Conservation (phyloP, 2,888 invertebrate genomes). For the Bellardia pandia region DNA sequence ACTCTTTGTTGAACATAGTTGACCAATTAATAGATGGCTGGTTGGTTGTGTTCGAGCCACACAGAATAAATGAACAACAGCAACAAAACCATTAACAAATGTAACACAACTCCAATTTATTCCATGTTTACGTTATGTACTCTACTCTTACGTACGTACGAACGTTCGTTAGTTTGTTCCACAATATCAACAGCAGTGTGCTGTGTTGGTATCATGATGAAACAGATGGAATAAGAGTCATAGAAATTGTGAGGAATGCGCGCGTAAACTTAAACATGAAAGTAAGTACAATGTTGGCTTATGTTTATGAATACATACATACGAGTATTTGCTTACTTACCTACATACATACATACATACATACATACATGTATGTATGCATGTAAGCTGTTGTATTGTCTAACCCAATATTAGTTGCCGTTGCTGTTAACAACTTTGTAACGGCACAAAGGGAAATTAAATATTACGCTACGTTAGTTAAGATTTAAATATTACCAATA, state of each 20-base stretch:
- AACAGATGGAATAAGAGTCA: slow-evolving; percentile 58
- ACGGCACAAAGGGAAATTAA: slow-evolving; percentile 73
- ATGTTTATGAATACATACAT: not conserved
- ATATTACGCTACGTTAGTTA: slow-evolving; percentile 56
- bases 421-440: slow-evolving; percentile 72
- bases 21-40: slow-evolving; percentile 80
- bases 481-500: slow-evolving; percentile 63
- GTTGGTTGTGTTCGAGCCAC: slow-evolving; percentile 61
- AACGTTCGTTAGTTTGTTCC: slow-evolving; percentile 26
- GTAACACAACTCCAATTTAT: slow-evolving; percentile 64
- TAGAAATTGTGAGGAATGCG: slow-evolving; percentile 65
- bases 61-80: slow-evolving; percentile 48
- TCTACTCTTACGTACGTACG: slow-evolving; percentile 8
- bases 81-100: slow-evolving; percentile 66
- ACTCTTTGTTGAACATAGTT: slow-evolving; percentile 68
- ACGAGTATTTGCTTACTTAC: not conserved
- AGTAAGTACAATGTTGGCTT: slow-evolving; percentile 2
- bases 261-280: slow-evolving; percentile 53
- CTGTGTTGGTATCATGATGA: slow-evolving; percentile 33
- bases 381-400: slow-evolving; percentile 22
- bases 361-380: not conserved
- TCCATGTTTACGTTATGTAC: slow-evolving; percentile 38
- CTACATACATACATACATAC: not conserved
- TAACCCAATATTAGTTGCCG: slow-evolving; percentile 70
- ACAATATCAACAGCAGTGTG: slow-evolving; percentile 25